These are phyloP conservation scores for Melanotaenia nigrans DNA, from an alignment of 2,797 vertebrate genomes.

Conservation along the genomic window DNA sequence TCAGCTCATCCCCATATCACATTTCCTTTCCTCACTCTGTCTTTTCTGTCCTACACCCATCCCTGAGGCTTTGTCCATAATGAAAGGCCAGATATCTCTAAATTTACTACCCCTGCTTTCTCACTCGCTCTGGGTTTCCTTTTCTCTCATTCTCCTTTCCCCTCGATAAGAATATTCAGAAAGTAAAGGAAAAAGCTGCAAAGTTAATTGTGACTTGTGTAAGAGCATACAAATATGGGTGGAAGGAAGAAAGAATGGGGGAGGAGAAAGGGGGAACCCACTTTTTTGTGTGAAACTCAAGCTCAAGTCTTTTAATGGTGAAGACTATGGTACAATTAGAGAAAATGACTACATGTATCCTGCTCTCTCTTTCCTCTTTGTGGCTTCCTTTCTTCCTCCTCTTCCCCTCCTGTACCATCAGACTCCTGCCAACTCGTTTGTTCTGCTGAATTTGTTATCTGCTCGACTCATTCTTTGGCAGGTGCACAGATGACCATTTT, in stretches of 20 bases:
- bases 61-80: conserved; percentile 76
- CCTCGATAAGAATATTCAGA: conserved; percentile 56
- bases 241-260: conserved; percentile 5
- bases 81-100: conserved; percentile 78
- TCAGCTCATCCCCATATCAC: conserved; percentile 75
- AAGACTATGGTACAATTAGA: conserved; percentile 50
- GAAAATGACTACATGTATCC: conserved; percentile 61
- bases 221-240: conserved; percentile 14
- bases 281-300: conserved; percentile 41
- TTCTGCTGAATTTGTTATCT: conserved; percentile 40
- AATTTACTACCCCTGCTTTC: conserved; percentile 66
- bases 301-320: conserved; percentile 50
- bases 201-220: conserved; percentile 67
- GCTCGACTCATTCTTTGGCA: conserved; percentile 38
- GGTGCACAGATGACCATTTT: conserved; percentile 35
- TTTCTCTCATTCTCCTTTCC: conserved; percentile 31
- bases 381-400: conserved; percentile 24
- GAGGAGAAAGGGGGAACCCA: conserved; percentile 11
- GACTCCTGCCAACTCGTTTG: conserved; percentile 35
- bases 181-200: conserved; percentile 41
- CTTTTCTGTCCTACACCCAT: conserved; percentile 52
- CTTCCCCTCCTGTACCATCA: conserved; percentile 27
- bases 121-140: conserved; percentile 46
- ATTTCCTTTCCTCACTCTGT: conserved; percentile 59
- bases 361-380: conserved; percentile 35